Percentiles rank a stretch among this genome's conserved stretches.
phyloP scores from a whole-genome alignment of 2,888 invertebrate species.

The Arrhopalites spinosus region DNA sequence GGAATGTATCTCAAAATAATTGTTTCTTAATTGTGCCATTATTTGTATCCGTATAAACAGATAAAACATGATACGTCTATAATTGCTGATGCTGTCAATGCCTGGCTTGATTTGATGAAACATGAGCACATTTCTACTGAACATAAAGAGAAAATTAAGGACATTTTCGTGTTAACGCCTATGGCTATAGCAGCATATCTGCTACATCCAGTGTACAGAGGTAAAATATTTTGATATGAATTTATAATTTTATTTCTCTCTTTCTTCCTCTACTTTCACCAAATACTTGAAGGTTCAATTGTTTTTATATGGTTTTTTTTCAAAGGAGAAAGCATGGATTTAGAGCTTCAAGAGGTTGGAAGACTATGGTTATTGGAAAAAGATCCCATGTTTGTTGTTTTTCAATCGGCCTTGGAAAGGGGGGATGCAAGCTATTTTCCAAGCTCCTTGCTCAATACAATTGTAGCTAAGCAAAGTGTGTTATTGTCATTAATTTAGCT shows the following conservation, averaged over 20 bases:
- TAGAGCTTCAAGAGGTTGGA: slow-evolving; percentile 17
- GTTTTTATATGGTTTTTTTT: not conserved
- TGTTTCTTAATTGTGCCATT: no score
- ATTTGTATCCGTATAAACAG: not conserved
- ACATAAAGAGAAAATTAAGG: slow-evolving; percentile 14
- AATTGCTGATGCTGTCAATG: slow-evolving; percentile 6
- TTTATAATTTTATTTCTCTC: no score
- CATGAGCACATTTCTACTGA: not conserved
- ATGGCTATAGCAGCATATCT: slow-evolving; percentile 27
- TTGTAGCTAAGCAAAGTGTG: slow-evolving; percentile 25
- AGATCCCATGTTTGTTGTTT: slow-evolving; percentile 25
- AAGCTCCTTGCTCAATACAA: slow-evolving; percentile 18
- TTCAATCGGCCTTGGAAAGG: slow-evolving; percentile 15
- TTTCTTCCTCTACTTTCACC: no score
- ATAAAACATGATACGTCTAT: slow-evolving; percentile 13
- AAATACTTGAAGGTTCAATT: not conserved
- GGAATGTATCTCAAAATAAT: no score
- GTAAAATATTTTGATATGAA: not conserved
- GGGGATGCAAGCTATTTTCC: slow-evolving; percentile 19
- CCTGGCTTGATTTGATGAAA: slow-evolving; percentile 11
- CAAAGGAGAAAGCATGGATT: slow-evolving; percentile 11
- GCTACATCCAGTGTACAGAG: slow-evolving; percentile 33
- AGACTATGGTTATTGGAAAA: slow-evolving; percentile 15
- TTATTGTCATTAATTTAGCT: no score
- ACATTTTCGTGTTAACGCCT: no score